Base-by-base conservation (phyloP, 1,140 invertebrate genomes). In the Penaeus indicus region DNA sequence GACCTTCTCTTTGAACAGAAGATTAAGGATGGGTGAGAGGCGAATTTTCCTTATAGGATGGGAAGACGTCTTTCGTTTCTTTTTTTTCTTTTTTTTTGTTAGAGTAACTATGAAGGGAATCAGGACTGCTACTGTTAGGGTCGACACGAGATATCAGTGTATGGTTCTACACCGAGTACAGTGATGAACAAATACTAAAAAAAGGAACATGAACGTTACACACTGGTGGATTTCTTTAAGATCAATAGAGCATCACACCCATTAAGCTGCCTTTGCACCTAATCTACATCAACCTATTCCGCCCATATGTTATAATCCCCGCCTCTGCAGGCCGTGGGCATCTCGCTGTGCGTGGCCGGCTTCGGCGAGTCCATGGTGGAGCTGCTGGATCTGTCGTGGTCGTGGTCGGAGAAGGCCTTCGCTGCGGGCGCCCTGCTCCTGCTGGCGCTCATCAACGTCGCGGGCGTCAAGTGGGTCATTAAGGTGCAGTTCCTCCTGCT, bases 301-400 rank as follows among this genome's bases (percentile, higher is more conserved):
- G 11, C 54, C 54, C 54, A 54, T 8, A 42, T 42, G 38, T 16
- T 13, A 47, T 47, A 54, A 11, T 16, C 54, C 54, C 54, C 25
- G 21, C 21, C 67, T 13, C 54, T 89, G 79, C 92, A 98, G 97
- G 97, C 97, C 89, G 98, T 99, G 1, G 97, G 97, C 90, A 98
- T 97, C 94, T 97, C 97, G 18, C 93, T 99, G 67, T 98, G 98
- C 94, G 97, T 98, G 19, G 95, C 97, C 91, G 98, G 98, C 91
- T 99, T 99, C 94, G 98, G 98, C 80, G 98, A 99, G 94, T 97
- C 97, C 1, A 96, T 99, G 94, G 96, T 97, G 25, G n/a, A 92
- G 27, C 84, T 96, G 4, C 94, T 95, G 60, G 95, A 95, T 89
- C 95, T 95, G 85, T 94, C 94, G 83, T 97, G 96, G 96, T 88